Evolutionary conservation across 2,888 invertebrate genomes (phyloP).

Genomic region (Euzophera pinguis): DNA sequence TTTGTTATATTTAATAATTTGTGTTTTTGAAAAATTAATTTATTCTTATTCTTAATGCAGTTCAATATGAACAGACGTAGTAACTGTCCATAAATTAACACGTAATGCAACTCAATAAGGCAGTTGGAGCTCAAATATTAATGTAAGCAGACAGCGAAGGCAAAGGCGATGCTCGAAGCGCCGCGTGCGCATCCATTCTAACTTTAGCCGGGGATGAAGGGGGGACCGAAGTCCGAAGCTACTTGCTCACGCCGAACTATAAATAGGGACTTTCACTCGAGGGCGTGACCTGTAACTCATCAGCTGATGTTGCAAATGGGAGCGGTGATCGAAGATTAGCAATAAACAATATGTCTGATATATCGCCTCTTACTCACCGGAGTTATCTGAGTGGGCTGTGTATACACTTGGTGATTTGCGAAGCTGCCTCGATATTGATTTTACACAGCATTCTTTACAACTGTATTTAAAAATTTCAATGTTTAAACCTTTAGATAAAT

Average conservation of each 20-base stretch:
- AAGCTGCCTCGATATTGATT: not conserved
- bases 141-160: conserved; percentile 41
- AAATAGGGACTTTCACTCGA: conserved; percentile 56
- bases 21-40: too few species aligned
- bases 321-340: conserved; percentile 25
- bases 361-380: conserved; percentile 4
- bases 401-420: not conserved
- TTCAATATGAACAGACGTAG: conserved; percentile 4
- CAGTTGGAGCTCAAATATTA: conserved; percentile 41
- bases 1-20: too few species aligned
- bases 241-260: conserved; percentile 47
- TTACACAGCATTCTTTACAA: too few species aligned
- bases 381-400: not conserved
- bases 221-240: conserved; percentile 31
- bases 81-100: conserved; percentile 29
- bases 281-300: conserved; percentile 50
- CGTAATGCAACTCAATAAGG: conserved; percentile 40
- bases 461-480: too few species aligned
- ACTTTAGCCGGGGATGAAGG: conserved; percentile 37
- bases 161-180: conserved; percentile 24
- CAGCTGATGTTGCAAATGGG: conserved; percentile 55
- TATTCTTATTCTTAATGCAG: too few species aligned
- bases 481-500: too few species aligned
- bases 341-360: conserved; percentile 12
- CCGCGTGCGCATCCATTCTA: conserved; percentile 29